Conservation (phyloP, 2,888 invertebrate genomes). For the Euclidia mi region DNA sequence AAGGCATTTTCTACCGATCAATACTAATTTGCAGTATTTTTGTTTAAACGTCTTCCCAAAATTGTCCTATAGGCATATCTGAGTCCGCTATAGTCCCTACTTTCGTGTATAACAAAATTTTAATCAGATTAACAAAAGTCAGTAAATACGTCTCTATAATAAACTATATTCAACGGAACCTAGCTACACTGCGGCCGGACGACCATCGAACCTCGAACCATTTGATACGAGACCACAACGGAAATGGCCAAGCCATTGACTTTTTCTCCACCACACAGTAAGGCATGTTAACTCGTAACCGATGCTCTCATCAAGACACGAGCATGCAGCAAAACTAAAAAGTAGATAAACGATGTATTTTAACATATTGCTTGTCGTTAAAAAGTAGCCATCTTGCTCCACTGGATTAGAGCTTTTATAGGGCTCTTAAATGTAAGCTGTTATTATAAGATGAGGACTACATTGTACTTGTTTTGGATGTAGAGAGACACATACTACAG, state of each 20-base stretch:
- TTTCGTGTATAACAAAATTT: no score
- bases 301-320: slow-evolving; percentile 46
- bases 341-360: slow-evolving; percentile 42
- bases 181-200: slow-evolving; percentile 45
- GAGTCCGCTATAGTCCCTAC: no score
- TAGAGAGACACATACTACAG: no score
- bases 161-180: slow-evolving; percentile 35
- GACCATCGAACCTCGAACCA: slow-evolving; percentile 48
- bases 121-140: neutral
- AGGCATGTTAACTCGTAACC: slow-evolving; percentile 62
- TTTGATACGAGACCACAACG: slow-evolving; percentile 72
- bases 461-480: no score
- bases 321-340: slow-evolving; percentile 44
- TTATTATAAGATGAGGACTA: no score
- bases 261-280: slow-evolving; percentile 69
- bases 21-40: no score
- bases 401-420: no score
- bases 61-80: no score
- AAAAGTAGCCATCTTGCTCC: slow-evolving; percentile 22
- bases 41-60: no score
- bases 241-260: slow-evolving; percentile 73
- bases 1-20: no score
- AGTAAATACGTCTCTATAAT: neutral
- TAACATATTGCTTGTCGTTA: slow-evolving; percentile 51
- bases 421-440: no score